Evolutionary conservation across 1,140 invertebrate genomes (phyloP), one percentile per base, ranked within the genome.

Genomic region (Akabosia matsudoensis): DNA sequence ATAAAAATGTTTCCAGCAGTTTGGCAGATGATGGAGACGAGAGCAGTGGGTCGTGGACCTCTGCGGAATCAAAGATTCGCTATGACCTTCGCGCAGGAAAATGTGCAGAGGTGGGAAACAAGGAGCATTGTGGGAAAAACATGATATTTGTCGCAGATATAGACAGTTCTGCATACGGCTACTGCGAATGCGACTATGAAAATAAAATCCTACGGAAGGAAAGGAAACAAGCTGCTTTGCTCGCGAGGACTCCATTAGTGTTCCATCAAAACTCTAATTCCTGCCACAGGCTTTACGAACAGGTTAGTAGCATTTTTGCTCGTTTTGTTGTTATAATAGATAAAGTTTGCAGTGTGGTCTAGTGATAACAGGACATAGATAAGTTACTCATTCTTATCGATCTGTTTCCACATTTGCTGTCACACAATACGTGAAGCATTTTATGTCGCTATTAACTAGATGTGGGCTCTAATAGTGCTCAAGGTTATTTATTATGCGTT

Each of bases 121-220:
- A 52, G n/a, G 72, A 33, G n/a, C 76, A 77, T 22, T 77, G 76
- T 56, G 76, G 76, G 31, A 24, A 33, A 13, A 77, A 77, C 34
- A 77, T 77, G 76, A 31, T 74, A 24, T 77, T 77, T 64, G 73
- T 31, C 22, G 72, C 56, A 28, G 76, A 77, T 28, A 77, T 74
- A 26, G 76, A 77, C 37, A 74, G 72, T 22, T 16, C 28, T 1
- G 61, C 61, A 3, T 74, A 74, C 37, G 76, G 76, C 22, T 77
- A 70, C 52, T 77, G 76, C 22, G 76, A 77, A 31, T 77, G 76
- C n/a, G 73, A 77, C 73, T 77, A 70, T 51, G 72, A 71, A 33
- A 73, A 61, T 45, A 70, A 77, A 30, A 28, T 67, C n/a, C 28
- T 4, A n/a, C 28, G 22, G 7, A 28, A 22, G 31, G 61, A 67